Conservation (phyloP, 2,888 invertebrate species). For the Nineta flava region DNA sequence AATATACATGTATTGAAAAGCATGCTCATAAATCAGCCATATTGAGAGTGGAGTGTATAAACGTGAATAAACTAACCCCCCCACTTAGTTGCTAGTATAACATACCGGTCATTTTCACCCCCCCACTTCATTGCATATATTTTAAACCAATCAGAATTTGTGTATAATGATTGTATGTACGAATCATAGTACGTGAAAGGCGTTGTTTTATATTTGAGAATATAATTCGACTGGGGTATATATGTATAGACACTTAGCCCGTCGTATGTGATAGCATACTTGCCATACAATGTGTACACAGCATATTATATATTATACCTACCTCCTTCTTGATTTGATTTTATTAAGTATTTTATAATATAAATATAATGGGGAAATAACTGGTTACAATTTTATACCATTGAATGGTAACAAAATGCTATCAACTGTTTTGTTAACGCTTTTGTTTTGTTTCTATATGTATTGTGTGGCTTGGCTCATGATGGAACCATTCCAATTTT, state of each 20-base stretch:
- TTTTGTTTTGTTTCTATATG: background rate
- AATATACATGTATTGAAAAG: background rate
- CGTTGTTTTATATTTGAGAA: too few species aligned
- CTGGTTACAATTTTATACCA: background rate
- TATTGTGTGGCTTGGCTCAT: too few species aligned
- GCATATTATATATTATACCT: too few species aligned
- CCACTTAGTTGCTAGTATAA: conserved; percentile 15
- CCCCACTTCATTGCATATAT: background rate
- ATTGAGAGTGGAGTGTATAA: conserved; percentile 20
- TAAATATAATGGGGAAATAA: background rate
- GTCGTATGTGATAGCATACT: too few species aligned
- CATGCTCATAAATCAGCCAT: conserved; percentile 28
- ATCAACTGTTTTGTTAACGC: background rate
- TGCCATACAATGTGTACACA: too few species aligned
- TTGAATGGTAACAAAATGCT: background rate
- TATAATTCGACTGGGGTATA: too few species aligned
- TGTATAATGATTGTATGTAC: too few species aligned
- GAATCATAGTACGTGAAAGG: too few species aligned
- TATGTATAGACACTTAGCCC: too few species aligned
- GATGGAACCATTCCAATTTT: background rate
- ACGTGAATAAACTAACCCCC: conserved; percentile 20
- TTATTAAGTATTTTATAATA: background rate
- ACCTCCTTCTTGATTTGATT: background rate
- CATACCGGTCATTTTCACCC: conserved; percentile 18
- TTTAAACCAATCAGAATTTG: too few species aligned